These are phyloP conservation scores for Malurus splendens DNA, from an alignment of 2,797 vertebrate genomes.

Conservation along the genomic window DNA sequence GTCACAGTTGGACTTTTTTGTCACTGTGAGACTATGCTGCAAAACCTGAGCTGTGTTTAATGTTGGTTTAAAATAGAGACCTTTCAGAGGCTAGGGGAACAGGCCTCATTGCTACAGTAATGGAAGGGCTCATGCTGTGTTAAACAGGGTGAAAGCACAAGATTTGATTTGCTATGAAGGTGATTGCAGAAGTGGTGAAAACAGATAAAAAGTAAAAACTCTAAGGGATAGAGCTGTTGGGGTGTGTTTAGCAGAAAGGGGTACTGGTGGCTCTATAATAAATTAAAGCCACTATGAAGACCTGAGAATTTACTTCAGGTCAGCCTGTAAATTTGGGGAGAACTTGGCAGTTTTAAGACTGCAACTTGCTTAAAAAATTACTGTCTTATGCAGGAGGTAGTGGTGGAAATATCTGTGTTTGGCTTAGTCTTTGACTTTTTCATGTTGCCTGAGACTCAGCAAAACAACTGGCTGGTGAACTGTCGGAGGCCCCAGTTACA, in stretches of 20 bases:
- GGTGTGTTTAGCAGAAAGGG: not conserved
- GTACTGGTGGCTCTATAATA: not conserved
- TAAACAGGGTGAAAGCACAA: not conserved
- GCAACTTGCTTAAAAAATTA: not conserved
- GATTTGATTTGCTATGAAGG: not conserved
- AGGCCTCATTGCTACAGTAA: not conserved
- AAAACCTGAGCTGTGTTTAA: not conserved
- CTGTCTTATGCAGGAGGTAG: not conserved
- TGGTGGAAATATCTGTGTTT: not conserved
- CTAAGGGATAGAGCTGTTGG: not conserved
- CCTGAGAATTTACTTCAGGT: not conserved
- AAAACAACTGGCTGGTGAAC: not conserved
- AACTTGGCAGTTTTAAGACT: not conserved
- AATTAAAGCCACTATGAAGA: not conserved
- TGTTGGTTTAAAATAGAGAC: not conserved
- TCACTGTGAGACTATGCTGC: not conserved
- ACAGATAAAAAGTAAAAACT: not conserved
- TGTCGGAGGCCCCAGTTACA: not conserved
- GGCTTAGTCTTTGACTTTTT: not conserved
- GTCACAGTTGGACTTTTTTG: not conserved
- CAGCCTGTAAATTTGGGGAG: not conserved
- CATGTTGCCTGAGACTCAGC: not conserved
- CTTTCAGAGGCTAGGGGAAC: not conserved
- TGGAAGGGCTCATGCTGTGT: slow-evolving; percentile 11
- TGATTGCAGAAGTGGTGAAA: not conserved